Conservation (phyloP, 2,797 vertebrate species). For the Emys orbicularis region DNA sequence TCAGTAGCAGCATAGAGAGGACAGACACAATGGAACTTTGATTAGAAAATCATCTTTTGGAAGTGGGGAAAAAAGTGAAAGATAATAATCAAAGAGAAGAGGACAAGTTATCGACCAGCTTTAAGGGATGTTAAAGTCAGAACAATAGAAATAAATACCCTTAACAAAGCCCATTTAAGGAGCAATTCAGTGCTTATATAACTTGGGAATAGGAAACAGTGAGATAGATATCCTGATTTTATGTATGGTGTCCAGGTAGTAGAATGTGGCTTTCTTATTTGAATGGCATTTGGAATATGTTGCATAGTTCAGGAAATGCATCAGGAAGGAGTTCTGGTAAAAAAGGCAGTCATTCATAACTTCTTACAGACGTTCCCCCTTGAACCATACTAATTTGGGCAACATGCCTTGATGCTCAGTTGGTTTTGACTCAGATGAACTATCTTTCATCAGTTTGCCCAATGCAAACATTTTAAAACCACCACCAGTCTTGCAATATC, state of each 20-base stretch:
- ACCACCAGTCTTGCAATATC: not conserved
- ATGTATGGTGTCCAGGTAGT: not conserved
- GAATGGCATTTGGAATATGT: accelerated
- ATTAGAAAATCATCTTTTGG: not conserved
- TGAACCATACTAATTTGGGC: not conserved
- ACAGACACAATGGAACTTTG: not conserved
- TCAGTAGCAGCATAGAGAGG: not conserved
- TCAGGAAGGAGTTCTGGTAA: not conserved
- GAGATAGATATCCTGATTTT: not conserved
- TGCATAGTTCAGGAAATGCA: accelerated
- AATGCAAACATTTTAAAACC: not conserved
- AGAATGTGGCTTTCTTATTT: not conserved
- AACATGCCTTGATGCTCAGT: not conserved
- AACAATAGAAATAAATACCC: not conserved
- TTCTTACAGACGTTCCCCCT: not conserved
- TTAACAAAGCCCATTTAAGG: not conserved
- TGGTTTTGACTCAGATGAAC: conserved; percentile 32
- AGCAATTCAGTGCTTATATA: not conserved
- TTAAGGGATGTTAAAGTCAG: conserved; percentile 12
- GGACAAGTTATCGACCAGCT: not conserved
- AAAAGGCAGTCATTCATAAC: not conserved
- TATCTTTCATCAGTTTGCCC: conserved; percentile 8
- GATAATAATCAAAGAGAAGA: not conserved
- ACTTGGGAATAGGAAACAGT: not conserved
- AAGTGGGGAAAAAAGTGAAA: not conserved